These are phyloP conservation scores for Ptiloglossa arizonensis DNA, from an alignment of 1,140 invertebrate species.

Conservation along the genomic window DNA sequence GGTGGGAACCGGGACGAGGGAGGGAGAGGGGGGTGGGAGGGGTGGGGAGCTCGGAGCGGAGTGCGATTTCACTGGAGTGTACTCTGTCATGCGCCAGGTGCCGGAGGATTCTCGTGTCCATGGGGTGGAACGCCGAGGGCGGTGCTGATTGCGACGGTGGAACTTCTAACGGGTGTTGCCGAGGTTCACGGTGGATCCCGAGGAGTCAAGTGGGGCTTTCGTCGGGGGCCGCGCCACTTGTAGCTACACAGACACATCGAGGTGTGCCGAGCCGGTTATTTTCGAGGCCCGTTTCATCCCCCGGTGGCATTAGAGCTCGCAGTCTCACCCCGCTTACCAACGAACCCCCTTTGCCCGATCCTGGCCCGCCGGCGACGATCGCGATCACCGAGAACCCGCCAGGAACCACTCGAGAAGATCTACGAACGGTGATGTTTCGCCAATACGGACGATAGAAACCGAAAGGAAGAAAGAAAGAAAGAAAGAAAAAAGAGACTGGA, in stretches of 20 bases:
- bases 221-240: constrained; percentile 41
- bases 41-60: constrained; percentile 19
- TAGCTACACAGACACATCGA: constrained; percentile 33
- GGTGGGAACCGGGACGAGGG: constrained; percentile 21
- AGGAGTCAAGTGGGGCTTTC: constrained; percentile 41
- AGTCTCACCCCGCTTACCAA: constrained; percentile 4
- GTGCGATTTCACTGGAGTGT: constrained; percentile 67
- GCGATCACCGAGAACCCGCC: constrained; percentile 25
- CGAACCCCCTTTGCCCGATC: constrained; percentile 12
- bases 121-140: constrained; percentile 24
- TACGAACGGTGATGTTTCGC: constrained; percentile 42
- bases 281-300: constrained; percentile 30
- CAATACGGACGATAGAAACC: neutral
- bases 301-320: constrained; percentile 27
- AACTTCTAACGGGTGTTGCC: constrained; percentile 63
- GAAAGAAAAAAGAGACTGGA: neutral
- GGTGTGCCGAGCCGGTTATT: constrained; percentile 43
- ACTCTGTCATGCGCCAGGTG: constrained; percentile 69
- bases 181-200: constrained; percentile 41
- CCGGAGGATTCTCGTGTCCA: constrained; percentile 49
- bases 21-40: constrained; percentile 20
- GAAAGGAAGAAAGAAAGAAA: neutral
- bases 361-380: constrained; percentile 7
- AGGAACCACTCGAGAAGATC: constrained; percentile 32
- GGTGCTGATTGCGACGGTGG: constrained; percentile 49